phyloP scores from a whole-genome alignment of 2,888 invertebrate species.

The Tenthredo mesomela region DNA sequence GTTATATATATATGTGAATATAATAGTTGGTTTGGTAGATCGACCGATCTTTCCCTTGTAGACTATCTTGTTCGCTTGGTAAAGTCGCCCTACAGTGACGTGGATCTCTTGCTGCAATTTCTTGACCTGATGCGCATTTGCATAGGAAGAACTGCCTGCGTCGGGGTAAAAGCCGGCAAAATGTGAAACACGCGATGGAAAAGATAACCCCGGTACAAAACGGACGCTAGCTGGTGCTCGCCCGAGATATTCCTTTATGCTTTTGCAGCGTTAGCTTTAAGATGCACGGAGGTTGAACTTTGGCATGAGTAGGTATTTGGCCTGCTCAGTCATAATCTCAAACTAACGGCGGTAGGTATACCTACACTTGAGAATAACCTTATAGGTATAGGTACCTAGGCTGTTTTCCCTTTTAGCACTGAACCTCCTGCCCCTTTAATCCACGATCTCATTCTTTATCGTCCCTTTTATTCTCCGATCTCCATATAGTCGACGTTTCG shows the following conservation, averaged over 20 bases:
- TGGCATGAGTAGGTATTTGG: constrained; percentile 46
- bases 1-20: neutral
- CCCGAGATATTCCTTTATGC: constrained; percentile 42
- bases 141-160: constrained; percentile 42
- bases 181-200: constrained; percentile 51
- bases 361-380: neutral
- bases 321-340: constrained; percentile 46
- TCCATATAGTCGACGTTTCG: neutral
- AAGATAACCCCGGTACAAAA: constrained; percentile 31
- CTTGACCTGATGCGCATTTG: constrained; percentile 50
- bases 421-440: constrained; percentile 12
- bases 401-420: constrained; percentile 18
- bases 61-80: constrained; percentile 1
- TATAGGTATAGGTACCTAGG: constrained; percentile 9
- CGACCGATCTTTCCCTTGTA: neutral
- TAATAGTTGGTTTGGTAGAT: constrained; percentile 18
- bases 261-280: constrained; percentile 30
- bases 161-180: constrained; percentile 42
- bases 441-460: constrained; percentile 45
- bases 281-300: constrained; percentile 49
- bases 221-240: constrained; percentile 14
- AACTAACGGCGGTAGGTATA: constrained; percentile 30
- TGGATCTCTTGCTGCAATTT: constrained; percentile 41
- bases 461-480: constrained; percentile 30
- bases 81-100: constrained; percentile 30